Conservation (phyloP, 2,797 vertebrate genomes). For the Lagodon rhomboides region DNA sequence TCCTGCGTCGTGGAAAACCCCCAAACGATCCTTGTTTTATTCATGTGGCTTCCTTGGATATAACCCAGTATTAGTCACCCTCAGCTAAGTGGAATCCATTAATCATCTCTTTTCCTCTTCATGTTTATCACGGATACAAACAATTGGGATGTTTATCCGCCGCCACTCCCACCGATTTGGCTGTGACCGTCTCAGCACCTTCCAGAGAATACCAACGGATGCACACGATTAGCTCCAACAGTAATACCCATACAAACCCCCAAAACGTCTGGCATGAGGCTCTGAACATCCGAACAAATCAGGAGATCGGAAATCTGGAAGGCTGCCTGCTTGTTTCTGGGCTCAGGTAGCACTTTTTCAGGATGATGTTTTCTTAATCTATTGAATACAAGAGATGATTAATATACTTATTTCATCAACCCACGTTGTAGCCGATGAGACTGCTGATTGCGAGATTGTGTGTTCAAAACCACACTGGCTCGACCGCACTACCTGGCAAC, state of each 20-base stretch:
- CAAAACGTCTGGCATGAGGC: neutral
- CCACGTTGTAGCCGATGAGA: neutral
- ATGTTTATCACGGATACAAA: conserved; percentile 1
- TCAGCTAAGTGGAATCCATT: conserved; percentile 14
- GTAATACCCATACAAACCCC: neutral
- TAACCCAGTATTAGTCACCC: neutral
- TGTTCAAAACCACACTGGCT: neutral
- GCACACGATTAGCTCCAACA: conserved; percentile 8
- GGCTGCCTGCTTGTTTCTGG: neutral
- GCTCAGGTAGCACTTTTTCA: neutral
- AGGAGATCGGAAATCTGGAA: neutral
- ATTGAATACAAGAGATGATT: neutral
- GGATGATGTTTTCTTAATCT: neutral
- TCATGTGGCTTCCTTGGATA: neutral
- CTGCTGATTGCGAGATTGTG: neutral
- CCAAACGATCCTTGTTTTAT: neutral
- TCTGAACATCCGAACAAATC: neutral
- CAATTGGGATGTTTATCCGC: conserved; percentile 19
- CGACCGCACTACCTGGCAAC: neutral
- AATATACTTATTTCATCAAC: neutral
- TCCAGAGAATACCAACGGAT: neutral
- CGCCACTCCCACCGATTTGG: conserved; percentile 2
- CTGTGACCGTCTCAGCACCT: conserved; percentile 22
- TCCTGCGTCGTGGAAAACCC: neutral
- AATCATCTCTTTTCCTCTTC: conserved; percentile 7